A percentile compares a stretch with the other conserved stretches of the same genome.
Evolutionary conservation across 2,797 vertebrate species (phyloP).

Genomic region (Mormyrus proboscirostris): DNA sequence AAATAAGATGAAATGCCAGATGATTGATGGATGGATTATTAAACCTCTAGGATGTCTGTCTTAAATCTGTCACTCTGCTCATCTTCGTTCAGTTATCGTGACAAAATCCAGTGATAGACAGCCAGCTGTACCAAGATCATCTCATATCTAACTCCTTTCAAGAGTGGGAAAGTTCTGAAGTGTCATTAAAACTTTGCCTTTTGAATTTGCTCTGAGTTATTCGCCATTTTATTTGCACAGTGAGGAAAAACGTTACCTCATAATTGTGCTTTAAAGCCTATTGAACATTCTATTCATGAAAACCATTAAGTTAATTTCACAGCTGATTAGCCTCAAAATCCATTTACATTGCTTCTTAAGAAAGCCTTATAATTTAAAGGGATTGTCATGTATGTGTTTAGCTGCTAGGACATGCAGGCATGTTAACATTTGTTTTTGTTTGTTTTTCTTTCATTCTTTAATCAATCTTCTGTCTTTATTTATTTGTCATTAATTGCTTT

Average conservation of each 20-base stretch:
- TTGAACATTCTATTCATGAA: slow-evolving; percentile 65
- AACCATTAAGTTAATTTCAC: slow-evolving; percentile 72
- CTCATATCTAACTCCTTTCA: slow-evolving; percentile 52
- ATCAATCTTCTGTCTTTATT: slow-evolving; percentile 20
- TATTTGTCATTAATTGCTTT: neutral
- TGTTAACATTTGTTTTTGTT: slow-evolving; percentile 22
- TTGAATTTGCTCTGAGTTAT: slow-evolving; percentile 57
- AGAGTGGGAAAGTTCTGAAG: slow-evolving; percentile 45
- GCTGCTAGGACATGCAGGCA: slow-evolving; percentile 39
- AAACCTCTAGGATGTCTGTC: neutral
- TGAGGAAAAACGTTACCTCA: slow-evolving; percentile 64
- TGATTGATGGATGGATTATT: slow-evolving; percentile 16
- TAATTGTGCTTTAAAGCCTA: slow-evolving; percentile 63
- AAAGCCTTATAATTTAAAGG: slow-evolving; percentile 29
- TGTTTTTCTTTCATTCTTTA: neutral
- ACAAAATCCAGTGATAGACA: slow-evolving; percentile 53
- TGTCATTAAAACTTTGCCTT: slow-evolving; percentile 54
- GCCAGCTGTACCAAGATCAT: slow-evolving; percentile 42
- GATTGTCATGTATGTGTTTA: slow-evolving; percentile 36
- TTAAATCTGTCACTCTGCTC: slow-evolving; percentile 14
- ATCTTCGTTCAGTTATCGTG: slow-evolving; percentile 36
- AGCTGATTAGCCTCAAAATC: slow-evolving; percentile 65
- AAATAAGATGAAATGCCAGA: slow-evolving; percentile 2
- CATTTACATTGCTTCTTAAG: slow-evolving; percentile 41
- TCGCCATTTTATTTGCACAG: slow-evolving; percentile 63